phyloP scores from a whole-genome alignment of 53 echinoderm and acorn worm genomes.

The Stichopus horrens region DNA sequence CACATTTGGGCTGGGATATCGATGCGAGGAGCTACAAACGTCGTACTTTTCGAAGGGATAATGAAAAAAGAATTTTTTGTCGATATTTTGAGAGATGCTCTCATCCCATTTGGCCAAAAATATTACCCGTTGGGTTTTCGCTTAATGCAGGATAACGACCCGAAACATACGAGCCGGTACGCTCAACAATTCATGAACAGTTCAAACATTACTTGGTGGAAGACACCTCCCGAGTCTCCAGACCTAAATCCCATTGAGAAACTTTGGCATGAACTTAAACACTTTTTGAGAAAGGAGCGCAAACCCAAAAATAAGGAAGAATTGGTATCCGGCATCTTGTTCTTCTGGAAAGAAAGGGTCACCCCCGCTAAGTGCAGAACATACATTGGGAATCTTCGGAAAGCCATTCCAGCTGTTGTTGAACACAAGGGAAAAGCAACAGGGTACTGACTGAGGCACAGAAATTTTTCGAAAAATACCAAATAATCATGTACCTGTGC shows the following conservation, averaged over 20 bases:
- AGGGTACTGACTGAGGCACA: no score
- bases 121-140: constrained; percentile 43
- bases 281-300: background rate
- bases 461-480: no score
- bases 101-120: constrained; percentile 49
- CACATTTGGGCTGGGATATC: constrained; percentile 70
- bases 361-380: no score
- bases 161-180: constrained; percentile 49
- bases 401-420: no score
- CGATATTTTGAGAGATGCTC: constrained; percentile 24
- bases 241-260: constrained; percentile 32
- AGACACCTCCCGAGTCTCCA: constrained; percentile 15
- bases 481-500: no score
- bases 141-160: constrained; percentile 58
- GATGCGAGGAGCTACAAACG: constrained; percentile 31
- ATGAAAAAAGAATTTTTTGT: constrained; percentile 66
- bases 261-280: constrained; percentile 31
- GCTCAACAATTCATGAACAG: background rate
- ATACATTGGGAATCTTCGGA: no score
- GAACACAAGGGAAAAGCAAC: no score
- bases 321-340: no score
- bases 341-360: no score
- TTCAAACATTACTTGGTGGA: constrained; percentile 20
- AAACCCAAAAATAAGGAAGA: no score
- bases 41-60: constrained; percentile 63